These are phyloP conservation scores for Psilopsiagon aurifrons DNA, from an alignment of 2,113 vertebrate species.

Conservation along the genomic window DNA sequence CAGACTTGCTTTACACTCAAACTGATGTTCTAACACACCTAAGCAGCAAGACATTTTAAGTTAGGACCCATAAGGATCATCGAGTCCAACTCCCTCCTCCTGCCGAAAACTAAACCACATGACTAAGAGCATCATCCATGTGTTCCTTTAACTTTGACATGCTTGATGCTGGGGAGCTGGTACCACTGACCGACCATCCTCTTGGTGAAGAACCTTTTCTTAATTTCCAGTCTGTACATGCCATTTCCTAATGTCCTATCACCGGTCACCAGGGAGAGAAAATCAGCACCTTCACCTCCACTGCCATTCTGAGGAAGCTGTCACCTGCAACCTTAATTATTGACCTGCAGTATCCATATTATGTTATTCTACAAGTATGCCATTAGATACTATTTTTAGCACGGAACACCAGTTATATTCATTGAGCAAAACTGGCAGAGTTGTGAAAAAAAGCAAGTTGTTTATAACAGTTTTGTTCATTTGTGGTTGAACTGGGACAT, in stretches of 20 bases:
- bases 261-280: not conserved
- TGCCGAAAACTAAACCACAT: not conserved
- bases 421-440: not conserved
- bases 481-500: not conserved
- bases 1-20: not conserved
- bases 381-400: not conserved
- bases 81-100: not conserved
- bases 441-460: not conserved
- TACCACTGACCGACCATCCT: not conserved
- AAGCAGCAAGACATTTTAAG: not conserved
- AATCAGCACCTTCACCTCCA: not conserved
- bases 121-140: not conserved
- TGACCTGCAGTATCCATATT: not conserved
- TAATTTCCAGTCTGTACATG: not conserved
- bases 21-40: not conserved
- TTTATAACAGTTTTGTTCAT: not conserved
- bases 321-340: not conserved
- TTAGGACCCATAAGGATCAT: not conserved
- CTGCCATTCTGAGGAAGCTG: not conserved
- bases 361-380: not conserved
- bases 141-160: not conserved
- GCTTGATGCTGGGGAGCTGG: not conserved
- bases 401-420: not conserved
- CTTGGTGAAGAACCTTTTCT: not conserved
- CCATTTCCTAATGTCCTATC: not conserved